phyloP scores from a whole-genome alignment of 1,140 invertebrate species.

The Asobara japonica region DNA sequence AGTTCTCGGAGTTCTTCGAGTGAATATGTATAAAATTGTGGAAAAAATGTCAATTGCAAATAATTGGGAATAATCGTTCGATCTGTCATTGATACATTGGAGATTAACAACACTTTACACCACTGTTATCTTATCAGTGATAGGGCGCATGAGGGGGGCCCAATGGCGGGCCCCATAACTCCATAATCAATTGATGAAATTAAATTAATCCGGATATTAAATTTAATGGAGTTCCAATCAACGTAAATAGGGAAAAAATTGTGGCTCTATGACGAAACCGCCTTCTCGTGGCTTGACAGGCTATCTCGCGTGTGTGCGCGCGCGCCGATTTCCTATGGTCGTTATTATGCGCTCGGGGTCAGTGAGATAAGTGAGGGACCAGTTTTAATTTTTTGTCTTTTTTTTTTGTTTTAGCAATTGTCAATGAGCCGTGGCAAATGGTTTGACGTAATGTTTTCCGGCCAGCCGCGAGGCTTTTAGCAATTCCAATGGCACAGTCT shows the following conservation, averaged over 20 bases:
- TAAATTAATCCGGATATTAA: neutral
- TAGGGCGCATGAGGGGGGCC: neutral
- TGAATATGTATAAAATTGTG: no score
- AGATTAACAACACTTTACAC: neutral
- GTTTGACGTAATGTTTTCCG: no score
- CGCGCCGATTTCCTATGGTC: slow-evolving; percentile 10
- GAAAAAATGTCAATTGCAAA: no score
- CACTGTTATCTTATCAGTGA: neutral
- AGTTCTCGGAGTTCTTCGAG: no score
- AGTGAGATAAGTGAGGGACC: neutral
- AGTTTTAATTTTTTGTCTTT: neutral
- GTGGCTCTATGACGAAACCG: slow-evolving; percentile 5
- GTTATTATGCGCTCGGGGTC: slow-evolving; percentile 18
- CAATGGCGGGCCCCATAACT: neutral
- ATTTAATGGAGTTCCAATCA: neutral
- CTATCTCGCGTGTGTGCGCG: neutral
- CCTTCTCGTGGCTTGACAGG: neutral
- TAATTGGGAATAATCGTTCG: no score
- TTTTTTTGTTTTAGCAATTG: no score
- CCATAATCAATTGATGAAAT: neutral
- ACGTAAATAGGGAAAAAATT: slow-evolving; percentile 4
- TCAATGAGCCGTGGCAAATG: no score
- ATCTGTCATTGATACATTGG: neutral
- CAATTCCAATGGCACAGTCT: no score
- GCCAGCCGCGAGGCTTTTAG: no score